A percentile compares a stretch with the other conserved stretches of the same genome.
Evolutionary conservation across 2,113 vertebrate species (phyloP).

Genomic region (Paedocypris sp.): DNA sequence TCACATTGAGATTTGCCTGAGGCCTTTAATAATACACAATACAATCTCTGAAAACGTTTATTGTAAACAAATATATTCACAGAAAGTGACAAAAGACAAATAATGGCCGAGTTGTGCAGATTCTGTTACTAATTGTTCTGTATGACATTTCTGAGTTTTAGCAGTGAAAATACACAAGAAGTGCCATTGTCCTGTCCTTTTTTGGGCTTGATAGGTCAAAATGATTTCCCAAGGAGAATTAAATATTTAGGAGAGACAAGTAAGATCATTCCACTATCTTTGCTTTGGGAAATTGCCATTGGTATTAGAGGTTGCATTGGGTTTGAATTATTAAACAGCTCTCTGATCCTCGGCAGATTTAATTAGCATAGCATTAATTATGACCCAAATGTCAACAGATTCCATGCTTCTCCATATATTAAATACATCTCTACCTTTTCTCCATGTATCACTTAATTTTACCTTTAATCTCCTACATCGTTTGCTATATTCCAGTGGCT

Average conservation of each 20-base stretch:
- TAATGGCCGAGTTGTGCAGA: too few relatives aligned
- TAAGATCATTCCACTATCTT: conserved; percentile 27
- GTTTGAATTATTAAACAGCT: conserved; percentile 37
- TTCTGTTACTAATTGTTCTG: too few relatives aligned
- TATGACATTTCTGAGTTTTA: neutral
- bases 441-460: conserved; percentile 7
- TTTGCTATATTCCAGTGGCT: too few relatives aligned
- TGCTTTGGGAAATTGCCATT: conserved; percentile 35
- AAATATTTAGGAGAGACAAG: conserved; percentile 31
- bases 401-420: conserved; percentile 9
- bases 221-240: conserved; percentile 35
- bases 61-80: too few relatives aligned
- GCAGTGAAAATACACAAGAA: neutral
- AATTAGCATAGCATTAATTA: conserved; percentile 26
- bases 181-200: conserved; percentile 5
- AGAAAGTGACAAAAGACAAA: too few relatives aligned
- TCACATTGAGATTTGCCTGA: too few relatives aligned
- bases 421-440: neutral
- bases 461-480: neutral
- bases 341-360: conserved; percentile 24
- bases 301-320: conserved; percentile 26
- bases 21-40: too few relatives aligned
- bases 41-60: too few relatives aligned
- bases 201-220: conserved; percentile 23
- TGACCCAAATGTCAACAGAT: conserved; percentile 18